Conservation (phyloP, 2,113 vertebrate species). For the Clupea harengus region DNA sequence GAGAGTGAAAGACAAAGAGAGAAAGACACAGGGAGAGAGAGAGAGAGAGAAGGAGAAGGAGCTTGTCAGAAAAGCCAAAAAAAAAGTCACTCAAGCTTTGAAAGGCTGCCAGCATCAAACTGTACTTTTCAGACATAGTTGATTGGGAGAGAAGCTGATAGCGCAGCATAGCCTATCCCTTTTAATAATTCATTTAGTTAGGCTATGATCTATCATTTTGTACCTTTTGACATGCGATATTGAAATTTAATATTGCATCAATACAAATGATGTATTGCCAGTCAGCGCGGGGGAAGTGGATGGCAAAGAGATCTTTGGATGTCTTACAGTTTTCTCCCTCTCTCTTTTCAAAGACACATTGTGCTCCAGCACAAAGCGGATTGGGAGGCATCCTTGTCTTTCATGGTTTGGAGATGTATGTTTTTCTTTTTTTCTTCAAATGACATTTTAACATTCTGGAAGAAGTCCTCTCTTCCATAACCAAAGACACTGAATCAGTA, state of each 20-base stretch:
- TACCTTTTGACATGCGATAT: constrained; percentile 82
- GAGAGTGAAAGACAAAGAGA: constrained; percentile 54
- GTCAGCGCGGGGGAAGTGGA: constrained; percentile 67
- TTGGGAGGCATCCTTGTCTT: constrained; percentile 46
- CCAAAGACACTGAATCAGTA: constrained; percentile 46
- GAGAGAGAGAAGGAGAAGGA: constrained; percentile 6
- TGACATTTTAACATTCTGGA: constrained; percentile 65
- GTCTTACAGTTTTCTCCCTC: constrained; percentile 44
- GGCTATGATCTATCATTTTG: constrained; percentile 82
- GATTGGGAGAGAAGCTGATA: constrained; percentile 74
- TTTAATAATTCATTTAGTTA: constrained; percentile 81
- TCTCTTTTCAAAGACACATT: constrained; percentile 59
- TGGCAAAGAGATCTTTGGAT: constrained; percentile 66
- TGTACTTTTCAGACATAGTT: constrained; percentile 71
- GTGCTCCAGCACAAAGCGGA: constrained; percentile 61
- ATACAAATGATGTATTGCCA: constrained; percentile 79
- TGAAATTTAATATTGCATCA: constrained; percentile 83
- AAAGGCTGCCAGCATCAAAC: constrained; percentile 73
- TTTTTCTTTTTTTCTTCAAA: constrained; percentile 61
- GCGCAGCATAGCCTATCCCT: constrained; percentile 63
- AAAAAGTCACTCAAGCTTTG: constrained; percentile 66
- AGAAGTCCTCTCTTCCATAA: constrained; percentile 51
- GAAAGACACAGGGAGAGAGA: constrained; percentile 23
- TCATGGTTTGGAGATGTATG: constrained; percentile 69
- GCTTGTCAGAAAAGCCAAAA: constrained; percentile 32